These are phyloP conservation scores for Lasioglossum villosulum DNA, from an alignment of 2,888 invertebrate genomes.

Conservation along the genomic window DNA sequence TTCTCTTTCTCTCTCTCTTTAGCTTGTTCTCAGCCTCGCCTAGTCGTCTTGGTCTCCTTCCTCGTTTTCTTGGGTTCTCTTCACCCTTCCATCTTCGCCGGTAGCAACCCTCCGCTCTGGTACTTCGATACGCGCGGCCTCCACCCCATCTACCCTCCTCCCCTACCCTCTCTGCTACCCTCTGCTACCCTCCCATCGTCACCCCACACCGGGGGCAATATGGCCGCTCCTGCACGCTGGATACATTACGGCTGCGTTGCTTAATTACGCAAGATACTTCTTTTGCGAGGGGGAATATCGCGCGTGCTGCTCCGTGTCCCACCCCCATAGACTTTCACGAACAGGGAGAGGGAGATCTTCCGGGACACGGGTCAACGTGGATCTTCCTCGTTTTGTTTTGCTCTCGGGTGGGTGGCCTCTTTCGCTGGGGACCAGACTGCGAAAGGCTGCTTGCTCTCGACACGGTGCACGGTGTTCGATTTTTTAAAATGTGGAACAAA, in stretches of 20 bases:
- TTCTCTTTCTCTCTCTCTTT: neutral
- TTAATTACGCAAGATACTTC: slow-evolving; percentile 86
- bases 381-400: neutral
- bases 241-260: slow-evolving; percentile 79
- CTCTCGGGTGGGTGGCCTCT: neutral
- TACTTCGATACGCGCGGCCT: slow-evolving; percentile 76
- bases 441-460: neutral
- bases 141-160: slow-evolving; percentile 20
- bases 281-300: slow-evolving; percentile 56
- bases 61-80: slow-evolving; percentile 71
- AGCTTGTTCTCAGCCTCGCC: slow-evolving; percentile 76
- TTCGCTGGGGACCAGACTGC: too few relatives aligned
- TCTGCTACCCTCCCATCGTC: slow-evolving; percentile 50
- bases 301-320: slow-evolving; percentile 42
- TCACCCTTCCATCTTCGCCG: slow-evolving; percentile 80
- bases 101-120: slow-evolving; percentile 72
- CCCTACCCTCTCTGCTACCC: slow-evolving; percentile 39
- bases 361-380: neutral
- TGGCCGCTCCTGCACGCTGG: slow-evolving; percentile 76
- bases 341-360: neutral
- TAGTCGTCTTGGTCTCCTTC: slow-evolving; percentile 78
- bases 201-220: slow-evolving; percentile 74
- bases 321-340: neutral
- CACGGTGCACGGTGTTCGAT: neutral
- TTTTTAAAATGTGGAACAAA: neutral